Evolutionary conservation across 2,113 vertebrate genomes (phyloP).

Genomic region (Hippocampus comes): DNA sequence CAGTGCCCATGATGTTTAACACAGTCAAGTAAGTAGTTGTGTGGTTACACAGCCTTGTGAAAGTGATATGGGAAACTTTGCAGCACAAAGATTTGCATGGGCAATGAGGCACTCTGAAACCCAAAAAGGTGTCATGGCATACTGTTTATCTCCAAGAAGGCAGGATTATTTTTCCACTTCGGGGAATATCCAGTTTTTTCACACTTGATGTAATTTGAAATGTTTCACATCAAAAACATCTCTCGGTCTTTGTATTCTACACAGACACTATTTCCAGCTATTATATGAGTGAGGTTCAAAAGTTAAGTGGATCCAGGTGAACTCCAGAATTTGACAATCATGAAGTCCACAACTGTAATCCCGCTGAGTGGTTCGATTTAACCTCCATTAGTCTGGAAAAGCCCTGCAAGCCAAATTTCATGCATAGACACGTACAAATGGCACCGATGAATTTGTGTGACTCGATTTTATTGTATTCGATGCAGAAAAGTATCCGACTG

Average conservation of each 20-base stretch:
- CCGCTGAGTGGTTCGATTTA: constrained; percentile 29
- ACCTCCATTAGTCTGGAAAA: constrained; percentile 23
- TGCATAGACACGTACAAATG: constrained; percentile 8
- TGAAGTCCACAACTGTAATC: constrained; percentile 14
- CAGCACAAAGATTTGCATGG: too few species aligned
- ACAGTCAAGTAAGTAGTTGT: too few species aligned
- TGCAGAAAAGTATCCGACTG: neutral
- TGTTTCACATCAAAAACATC: neutral
- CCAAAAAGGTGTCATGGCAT: too few species aligned
- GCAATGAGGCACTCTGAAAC: too few species aligned
- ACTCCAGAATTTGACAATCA: neutral
- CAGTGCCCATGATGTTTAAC: neutral
- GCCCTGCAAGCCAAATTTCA: constrained; percentile 16
- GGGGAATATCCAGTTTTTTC: too few species aligned
- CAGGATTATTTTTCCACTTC: neutral
- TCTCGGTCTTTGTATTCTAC: neutral
- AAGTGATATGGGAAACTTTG: too few species aligned
- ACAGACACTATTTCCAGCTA: neutral
- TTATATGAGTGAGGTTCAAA: neutral
- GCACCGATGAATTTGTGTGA: constrained; percentile 4
- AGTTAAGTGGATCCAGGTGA: neutral
- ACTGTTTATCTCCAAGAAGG: too few species aligned
- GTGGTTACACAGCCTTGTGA: too few species aligned
- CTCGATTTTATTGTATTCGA: neutral
- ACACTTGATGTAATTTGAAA: neutral